Percentiles rank a stretch among this genome's conserved stretches.
phyloP scores from a whole-genome alignment of 1,140 invertebrate genomes.

The Yoshiicerus persimilis region DNA sequence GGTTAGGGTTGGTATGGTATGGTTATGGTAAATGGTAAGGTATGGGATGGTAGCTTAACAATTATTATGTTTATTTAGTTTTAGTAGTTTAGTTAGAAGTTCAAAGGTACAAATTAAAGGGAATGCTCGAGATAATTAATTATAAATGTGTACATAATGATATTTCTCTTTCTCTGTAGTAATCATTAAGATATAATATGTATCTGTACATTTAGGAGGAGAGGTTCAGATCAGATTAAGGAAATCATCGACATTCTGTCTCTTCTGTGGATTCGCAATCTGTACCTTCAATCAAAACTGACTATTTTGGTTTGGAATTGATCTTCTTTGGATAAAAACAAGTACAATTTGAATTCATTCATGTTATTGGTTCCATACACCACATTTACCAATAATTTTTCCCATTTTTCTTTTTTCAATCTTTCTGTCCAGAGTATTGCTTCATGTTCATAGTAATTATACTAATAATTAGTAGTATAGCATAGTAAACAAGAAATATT shows the following conservation, averaged over 20 bases:
- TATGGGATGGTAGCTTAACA: background rate
- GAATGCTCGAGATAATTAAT: background rate
- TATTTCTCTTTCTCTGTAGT: background rate
- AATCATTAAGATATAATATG: background rate
- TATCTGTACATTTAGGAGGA: background rate
- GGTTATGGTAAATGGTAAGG: background rate
- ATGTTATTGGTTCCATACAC: conserved; percentile 12
- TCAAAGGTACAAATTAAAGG: conserved; percentile 10
- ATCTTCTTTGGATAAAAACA: background rate
- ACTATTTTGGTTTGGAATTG: background rate
- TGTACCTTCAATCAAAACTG: background rate
- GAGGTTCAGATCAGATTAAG: background rate
- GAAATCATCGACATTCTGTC: background rate
- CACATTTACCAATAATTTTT: conserved; percentile 17
- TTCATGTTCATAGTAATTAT: background rate
- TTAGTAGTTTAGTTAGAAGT: background rate
- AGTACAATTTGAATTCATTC: background rate
- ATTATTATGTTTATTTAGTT: background rate
- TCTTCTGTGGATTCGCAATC: background rate
- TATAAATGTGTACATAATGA: background rate
- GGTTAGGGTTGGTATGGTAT: background rate
- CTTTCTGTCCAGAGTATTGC: conserved; percentile 3
- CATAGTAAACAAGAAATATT: conserved; percentile 2
- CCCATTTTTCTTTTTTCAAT: background rate
- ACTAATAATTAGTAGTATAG: background rate